Evolutionary conservation across 2,797 vertebrate species (phyloP).

Genomic region (Rhabdophis nuchalis): DNA sequence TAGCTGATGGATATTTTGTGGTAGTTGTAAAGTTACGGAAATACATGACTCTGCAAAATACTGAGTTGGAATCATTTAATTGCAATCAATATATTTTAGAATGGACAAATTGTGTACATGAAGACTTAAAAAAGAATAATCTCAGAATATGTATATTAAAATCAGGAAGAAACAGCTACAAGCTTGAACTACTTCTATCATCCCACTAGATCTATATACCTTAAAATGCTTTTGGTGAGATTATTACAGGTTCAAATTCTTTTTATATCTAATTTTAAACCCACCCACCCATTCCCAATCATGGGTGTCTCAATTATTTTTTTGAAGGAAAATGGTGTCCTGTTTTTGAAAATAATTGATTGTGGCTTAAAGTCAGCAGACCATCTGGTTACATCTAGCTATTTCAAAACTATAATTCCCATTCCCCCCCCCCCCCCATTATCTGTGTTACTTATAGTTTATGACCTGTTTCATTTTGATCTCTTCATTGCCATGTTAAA

Average conservation of each 20-base stretch:
- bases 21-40: conserved; percentile 64
- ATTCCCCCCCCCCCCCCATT: background rate
- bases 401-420: background rate
- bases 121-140: background rate
- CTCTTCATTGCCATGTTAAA: background rate
- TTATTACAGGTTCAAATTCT: background rate
- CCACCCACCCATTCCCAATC: too few species aligned
- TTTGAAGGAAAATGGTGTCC: too few species aligned
- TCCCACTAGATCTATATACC: background rate
- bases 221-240: background rate
- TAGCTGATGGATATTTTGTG: conserved; percentile 66
- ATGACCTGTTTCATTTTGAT: background rate
- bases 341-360: background rate
- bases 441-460: background rate
- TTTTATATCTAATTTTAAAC: background rate
- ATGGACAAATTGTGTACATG: background rate
- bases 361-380: background rate
- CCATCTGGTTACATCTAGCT: background rate
- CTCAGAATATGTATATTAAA: background rate
- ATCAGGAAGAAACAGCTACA: background rate
- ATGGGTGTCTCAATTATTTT: background rate
- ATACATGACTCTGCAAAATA: conserved; percentile 62
- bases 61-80: conserved; percentile 50
- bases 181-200: background rate
- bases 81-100: background rate